A percentile compares a stretch with the other conserved stretches of the same genome.
phyloP scores from a whole-genome alignment of 2,797 vertebrate species.

The Betta splendens region DNA sequence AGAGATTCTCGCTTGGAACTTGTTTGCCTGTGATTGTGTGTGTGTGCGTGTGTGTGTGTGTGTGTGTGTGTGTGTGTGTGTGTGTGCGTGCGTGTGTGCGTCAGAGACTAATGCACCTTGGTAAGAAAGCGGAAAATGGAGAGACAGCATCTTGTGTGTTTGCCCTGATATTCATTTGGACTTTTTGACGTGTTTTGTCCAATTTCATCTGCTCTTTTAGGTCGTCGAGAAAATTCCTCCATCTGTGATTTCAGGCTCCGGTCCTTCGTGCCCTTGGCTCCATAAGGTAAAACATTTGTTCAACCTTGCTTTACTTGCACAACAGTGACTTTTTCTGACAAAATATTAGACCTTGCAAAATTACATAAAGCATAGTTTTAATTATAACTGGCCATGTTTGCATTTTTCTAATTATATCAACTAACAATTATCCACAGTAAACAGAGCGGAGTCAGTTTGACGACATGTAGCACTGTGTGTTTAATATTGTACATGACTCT shows the following conservation, averaged over 20 bases:
- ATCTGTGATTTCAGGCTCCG: slow-evolving; percentile 82
- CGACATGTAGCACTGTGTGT: slow-evolving; percentile 18
- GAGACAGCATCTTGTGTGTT: slow-evolving; percentile 24
- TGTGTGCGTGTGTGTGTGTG: slow-evolving; percentile 6
- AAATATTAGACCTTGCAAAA: background rate
- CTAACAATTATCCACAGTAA: slow-evolving; percentile 26
- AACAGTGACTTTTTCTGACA: background rate
- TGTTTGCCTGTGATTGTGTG: slow-evolving; percentile 62
- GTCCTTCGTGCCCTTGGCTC: slow-evolving; percentile 64
- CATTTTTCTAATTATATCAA: slow-evolving; percentile 5
- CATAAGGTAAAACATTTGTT: slow-evolving; percentile 74
- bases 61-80: slow-evolving; percentile 9
- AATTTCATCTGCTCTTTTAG: slow-evolving; percentile 71
- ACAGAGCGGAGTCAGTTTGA: slow-evolving; percentile 13
- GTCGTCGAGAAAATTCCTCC: slow-evolving; percentile 87
- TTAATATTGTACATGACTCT: slow-evolving; percentile 23
- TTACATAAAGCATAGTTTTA: slow-evolving; percentile 1
- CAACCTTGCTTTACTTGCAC: background rate
- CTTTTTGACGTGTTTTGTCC: slow-evolving; percentile 50
- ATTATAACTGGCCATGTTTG: slow-evolving; percentile 2
- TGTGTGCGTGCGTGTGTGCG: slow-evolving; percentile 24
- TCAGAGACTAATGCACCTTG: too few species aligned
- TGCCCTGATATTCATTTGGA: slow-evolving; percentile 42
- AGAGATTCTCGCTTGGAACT: slow-evolving; percentile 55
- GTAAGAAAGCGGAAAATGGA: slow-evolving; percentile 18